Evolutionary conservation across 2,113 vertebrate species (phyloP).

Genomic region (Rhea pennata): DNA sequence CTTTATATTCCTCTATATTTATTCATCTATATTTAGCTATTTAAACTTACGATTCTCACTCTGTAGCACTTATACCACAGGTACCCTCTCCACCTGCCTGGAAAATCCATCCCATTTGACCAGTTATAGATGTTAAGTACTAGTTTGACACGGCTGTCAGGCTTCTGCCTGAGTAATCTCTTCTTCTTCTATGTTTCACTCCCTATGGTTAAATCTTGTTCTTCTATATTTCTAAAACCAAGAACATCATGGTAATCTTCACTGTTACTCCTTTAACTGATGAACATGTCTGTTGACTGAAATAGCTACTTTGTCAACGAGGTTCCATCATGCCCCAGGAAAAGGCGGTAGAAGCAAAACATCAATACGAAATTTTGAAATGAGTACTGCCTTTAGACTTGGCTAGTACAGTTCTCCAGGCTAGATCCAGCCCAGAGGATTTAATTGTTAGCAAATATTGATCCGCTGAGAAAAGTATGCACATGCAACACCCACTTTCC

Average conservation of each 20-base stretch:
- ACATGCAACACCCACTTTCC: neutral
- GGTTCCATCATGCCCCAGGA: neutral
- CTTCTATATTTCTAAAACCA: neutral
- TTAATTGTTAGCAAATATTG: neutral
- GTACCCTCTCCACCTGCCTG: neutral
- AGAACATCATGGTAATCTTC: neutral
- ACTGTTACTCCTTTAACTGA: neutral
- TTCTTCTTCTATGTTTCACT: neutral
- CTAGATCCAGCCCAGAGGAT: neutral
- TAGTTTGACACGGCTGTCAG: neutral
- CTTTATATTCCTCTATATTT: neutral
- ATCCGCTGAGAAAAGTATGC: neutral
- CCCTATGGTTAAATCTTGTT: neutral
- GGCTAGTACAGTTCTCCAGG: neutral
- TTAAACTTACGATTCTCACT: neutral
- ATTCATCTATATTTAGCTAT: neutral
- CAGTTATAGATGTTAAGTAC: neutral
- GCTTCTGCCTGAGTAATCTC: neutral
- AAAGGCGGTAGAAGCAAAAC: neutral
- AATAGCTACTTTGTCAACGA: neutral
- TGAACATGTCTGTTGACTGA: neutral
- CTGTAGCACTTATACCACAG: fast-evolving
- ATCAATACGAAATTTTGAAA: neutral
- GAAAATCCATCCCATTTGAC: neutral
- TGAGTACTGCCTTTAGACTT: neutral